Base-by-base conservation (phyloP, 1,140 invertebrate genomes). In the Diachasmimorpha longicaudata region DNA sequence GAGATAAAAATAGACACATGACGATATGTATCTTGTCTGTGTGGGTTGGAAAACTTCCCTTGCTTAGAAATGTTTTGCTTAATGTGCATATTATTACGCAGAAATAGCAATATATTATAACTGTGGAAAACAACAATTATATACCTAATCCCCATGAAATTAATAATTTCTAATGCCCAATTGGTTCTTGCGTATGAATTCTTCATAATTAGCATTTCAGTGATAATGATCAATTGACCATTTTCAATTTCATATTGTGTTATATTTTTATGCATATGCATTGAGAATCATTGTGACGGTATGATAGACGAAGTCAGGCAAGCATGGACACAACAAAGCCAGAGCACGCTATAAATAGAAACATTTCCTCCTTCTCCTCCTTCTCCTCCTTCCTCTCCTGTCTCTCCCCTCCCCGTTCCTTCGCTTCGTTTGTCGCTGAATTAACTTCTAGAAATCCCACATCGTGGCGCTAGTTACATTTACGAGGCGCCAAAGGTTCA, bases 1-100 rank as follows among this genome's bases (percentile, higher is more conserved):
- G 76, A 70, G 80, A 83, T 88, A 87, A 85, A 87, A 88, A 88
- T 89, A 89, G 81, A 66, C 52, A 19, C 25, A 37, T 79, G 80
- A 79, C 78, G 79, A 81, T 72, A 66, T 36, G 71, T 75, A 77
- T 55, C 79, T 78, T 80, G 76, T 78, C 79, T 67, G 72, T 78
- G 79, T 81, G 74, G 78, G 79, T 81, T 75, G 80, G 78, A 75
- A 63, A 72, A 55, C 13, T 55, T 52, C 4, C 48, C 44, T 72
- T 44, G 21, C 21, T 63, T 63, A 25, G 58, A 14, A 63, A 63
- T 63, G 4, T 63, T 3, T 63, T 31, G 31, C 11, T 11, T 14
- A 31, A 71, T 70, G 37, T 70, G 68, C 31, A 31, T 70, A 48
- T 71, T n/a, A 67, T 37, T 70, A 21, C 31, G 21, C 37, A 25